Percentiles rank a stretch among this genome's conserved stretches.
phyloP scores from a whole-genome alignment of 2,797 vertebrate species.

The Remorina albescens region DNA sequence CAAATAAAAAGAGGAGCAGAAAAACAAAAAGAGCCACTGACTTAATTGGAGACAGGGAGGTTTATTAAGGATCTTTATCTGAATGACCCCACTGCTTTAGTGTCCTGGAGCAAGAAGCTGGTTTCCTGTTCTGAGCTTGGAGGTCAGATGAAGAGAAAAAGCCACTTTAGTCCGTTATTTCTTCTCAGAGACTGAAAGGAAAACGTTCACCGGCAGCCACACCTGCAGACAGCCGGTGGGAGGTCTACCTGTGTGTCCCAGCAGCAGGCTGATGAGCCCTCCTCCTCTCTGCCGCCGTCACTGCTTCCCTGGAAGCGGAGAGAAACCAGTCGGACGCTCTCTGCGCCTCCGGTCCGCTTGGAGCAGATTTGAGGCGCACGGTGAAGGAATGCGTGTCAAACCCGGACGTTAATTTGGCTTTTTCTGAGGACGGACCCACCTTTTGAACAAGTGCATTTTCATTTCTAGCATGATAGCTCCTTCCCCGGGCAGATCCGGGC shows the following conservation, averaged over 20 bases:
- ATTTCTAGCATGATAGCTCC: constrained; percentile 27
- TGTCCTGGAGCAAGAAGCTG: not conserved
- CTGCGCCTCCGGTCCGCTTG: constrained; percentile 25
- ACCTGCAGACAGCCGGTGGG: constrained; percentile 51
- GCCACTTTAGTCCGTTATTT: not conserved
- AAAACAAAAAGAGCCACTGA: not conserved
- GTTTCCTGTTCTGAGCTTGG: not conserved
- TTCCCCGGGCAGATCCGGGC: constrained; percentile 18
- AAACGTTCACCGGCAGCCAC: constrained; percentile 4
- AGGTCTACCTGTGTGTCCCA: constrained; percentile 75
- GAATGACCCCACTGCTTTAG: not conserved
- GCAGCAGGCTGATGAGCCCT: constrained; percentile 54
- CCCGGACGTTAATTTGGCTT: constrained; percentile 1
- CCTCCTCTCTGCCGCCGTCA: constrained; percentile 66
- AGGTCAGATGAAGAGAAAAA: not conserved
- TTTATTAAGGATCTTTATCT: not conserved
- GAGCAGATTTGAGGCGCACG: constrained; percentile 25
- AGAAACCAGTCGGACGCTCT: constrained; percentile 61
- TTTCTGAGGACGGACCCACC: not conserved
- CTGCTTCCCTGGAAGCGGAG: constrained; percentile 78
- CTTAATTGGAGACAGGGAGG: not conserved
- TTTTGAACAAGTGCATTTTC: constrained; percentile 26
- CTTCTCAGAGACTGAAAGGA: not conserved
- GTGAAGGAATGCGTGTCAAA: constrained; percentile 58
- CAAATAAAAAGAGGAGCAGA: not conserved